Base-by-base conservation (phyloP, 2,797 vertebrate genomes). In the Siniperca obscura region DNA sequence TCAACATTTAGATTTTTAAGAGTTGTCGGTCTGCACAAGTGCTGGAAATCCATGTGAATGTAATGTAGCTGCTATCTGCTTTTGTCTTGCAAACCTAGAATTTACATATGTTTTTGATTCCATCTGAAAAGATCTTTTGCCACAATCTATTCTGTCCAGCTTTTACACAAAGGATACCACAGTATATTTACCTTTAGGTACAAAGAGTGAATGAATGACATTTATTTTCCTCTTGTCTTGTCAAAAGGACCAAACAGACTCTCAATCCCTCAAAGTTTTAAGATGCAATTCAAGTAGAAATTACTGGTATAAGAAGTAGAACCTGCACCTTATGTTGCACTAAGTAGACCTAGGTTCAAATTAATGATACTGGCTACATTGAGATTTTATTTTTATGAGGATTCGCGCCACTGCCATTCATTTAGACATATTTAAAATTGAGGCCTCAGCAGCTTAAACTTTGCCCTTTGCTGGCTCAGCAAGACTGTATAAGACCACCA, bases 381-480 rank as follows among this genome's bases (percentile, higher is more conserved):
- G 34, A 21, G 25, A 44, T 30, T 21, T 3, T 0, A 42, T 56
- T 69, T 55, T 10, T 13, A 27, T 3, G 14, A 48, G 21, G 27
- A 62, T 62, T 69, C 2, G 0, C 5, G 14, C 42, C 27, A 12
- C 21, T 75, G 66, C 27, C 1, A 7, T 19, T 80, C 50, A 25
- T 57, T 62, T 71, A 64, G 60, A 71, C 60, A 17, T 27, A 52
- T 48, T 9, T 21, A 53, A 27, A 17, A n/a, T 21, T 21, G 25
- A 65, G 22, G 44, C 67, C 36, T 74, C 22, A 2, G 62, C 74
- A 59, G 21, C 59, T 80, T 70, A 30, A n/a, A 67, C 46, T 52
- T 22, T 42, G 73, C 1, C 61, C 48, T 61, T n/a, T 0, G 56
- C 42, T 22, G 1, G 55, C 60, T 84, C 44, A 64, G 52, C 11